Percentiles rank a stretch among this genome's conserved stretches.
These are phyloP conservation scores for Eubasilissa regina DNA, from an alignment of 1,140 invertebrate species.

Conservation along the genomic window DNA sequence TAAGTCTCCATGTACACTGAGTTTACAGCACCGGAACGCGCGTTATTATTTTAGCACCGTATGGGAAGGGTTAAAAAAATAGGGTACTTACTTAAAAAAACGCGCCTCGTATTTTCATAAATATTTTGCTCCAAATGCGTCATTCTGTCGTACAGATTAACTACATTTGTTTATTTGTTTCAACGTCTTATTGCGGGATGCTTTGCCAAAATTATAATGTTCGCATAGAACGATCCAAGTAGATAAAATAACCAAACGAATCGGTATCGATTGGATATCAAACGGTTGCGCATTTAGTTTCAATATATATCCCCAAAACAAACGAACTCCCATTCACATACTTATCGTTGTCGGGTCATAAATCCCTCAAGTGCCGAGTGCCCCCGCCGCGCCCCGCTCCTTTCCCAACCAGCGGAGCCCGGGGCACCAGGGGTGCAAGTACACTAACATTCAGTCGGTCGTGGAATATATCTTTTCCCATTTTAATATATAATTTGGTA, in stretches of 20 bases:
- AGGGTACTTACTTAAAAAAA: no score
- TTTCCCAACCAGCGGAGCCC: neutral
- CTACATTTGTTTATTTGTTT: neutral
- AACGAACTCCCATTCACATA: conserved; percentile 52
- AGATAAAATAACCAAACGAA: conserved; percentile 22
- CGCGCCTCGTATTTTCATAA: no score
- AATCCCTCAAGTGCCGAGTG: conserved; percentile 50
- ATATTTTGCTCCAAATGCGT: no score
- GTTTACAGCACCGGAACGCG: no score
- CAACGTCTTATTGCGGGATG: neutral
- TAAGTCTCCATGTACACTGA: no score
- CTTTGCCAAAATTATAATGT: neutral
- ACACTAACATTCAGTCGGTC: no score
- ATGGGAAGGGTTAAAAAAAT: no score
- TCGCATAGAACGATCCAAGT: neutral
- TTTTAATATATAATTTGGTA: no score
- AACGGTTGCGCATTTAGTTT: conserved; percentile 48
- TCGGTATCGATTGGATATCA: conserved; percentile 37
- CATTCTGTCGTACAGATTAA: neutral
- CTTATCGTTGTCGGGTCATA: conserved; percentile 51
- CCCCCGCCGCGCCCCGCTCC: neutral
- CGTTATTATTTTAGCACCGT: no score
- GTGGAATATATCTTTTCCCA: no score
- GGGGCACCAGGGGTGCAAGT: neutral
- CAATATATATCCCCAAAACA: conserved; percentile 46